These are phyloP conservation scores for Zophobas morio DNA, from an alignment of 1,140 invertebrate species.

Conservation along the genomic window DNA sequence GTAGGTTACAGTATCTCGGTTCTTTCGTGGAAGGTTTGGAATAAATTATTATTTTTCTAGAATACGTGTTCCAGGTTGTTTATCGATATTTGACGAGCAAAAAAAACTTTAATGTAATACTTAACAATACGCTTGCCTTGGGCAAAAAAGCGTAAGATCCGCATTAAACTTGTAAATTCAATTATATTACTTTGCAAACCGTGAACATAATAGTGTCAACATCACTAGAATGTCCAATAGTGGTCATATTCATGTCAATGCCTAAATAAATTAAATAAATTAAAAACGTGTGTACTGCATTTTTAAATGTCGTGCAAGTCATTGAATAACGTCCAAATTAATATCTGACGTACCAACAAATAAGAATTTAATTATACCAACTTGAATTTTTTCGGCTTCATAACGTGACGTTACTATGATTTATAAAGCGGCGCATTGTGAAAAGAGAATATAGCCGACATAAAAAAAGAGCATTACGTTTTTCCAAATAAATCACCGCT, in stretches of 20 bases:
- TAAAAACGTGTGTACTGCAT: background rate
- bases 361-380: too few relatives aligned
- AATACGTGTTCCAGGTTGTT: too few relatives aligned
- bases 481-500: background rate
- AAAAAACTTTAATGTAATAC: too few relatives aligned
- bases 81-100: too few relatives aligned
- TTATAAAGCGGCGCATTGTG: background rate
- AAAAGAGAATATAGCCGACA: background rate
- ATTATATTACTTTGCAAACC: background rate
- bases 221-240: background rate
- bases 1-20: background rate
- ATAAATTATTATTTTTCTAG: background rate
- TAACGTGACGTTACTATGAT: background rate
- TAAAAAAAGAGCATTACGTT: background rate
- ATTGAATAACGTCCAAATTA: background rate
- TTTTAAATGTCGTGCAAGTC: background rate
- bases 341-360: background rate
- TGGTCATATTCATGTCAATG: background rate
- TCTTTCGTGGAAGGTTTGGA: background rate
- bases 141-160: too few relatives aligned
- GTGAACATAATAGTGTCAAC: background rate
- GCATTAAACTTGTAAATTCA: background rate
- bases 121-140: too few relatives aligned
- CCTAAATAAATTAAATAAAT: background rate
- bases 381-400: too few relatives aligned